phyloP scores from a whole-genome alignment of 1,140 invertebrate species.

The Phortica variegata region DNA sequence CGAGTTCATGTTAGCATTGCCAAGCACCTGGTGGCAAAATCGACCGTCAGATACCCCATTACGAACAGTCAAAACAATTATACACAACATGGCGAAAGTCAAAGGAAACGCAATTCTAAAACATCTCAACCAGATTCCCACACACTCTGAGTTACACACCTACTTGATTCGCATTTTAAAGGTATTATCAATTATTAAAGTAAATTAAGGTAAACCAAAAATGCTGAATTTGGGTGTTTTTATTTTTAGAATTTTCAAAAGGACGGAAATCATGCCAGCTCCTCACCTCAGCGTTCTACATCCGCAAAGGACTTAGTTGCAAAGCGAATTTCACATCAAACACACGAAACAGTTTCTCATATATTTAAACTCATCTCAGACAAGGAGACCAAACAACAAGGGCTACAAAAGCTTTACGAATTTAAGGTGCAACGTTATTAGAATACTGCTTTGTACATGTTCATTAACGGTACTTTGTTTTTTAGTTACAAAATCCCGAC shows the following conservation, averaged over 20 bases:
- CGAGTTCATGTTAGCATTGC: slow-evolving; percentile 75
- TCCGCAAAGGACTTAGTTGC: slow-evolving; percentile 54
- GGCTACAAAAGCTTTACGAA: slow-evolving; percentile 83
- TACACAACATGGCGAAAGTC: slow-evolving; percentile 81
- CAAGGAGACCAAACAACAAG: slow-evolving; percentile 85
- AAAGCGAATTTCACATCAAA: slow-evolving; percentile 58
- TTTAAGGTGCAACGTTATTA: slow-evolving; percentile 63
- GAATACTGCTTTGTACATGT: not conserved
- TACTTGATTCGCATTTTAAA: slow-evolving; percentile 78
- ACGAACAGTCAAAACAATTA: slow-evolving; percentile 86
- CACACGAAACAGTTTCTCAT: slow-evolving; percentile 81
- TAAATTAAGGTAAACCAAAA: not conserved
- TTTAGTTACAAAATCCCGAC: slow-evolving; percentile 79
- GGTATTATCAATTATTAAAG: slow-evolving; percentile 51
- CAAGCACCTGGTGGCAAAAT: slow-evolving; percentile 72
- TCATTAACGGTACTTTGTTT: not conserved
- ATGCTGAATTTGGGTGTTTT: not conserved
- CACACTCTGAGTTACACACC: slow-evolving; percentile 78
- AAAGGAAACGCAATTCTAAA: slow-evolving; percentile 74
- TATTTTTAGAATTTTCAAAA: slow-evolving; percentile 48
- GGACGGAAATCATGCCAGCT: slow-evolving; percentile 32
- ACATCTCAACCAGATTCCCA: slow-evolving; percentile 77
- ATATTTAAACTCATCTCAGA: slow-evolving; percentile 92
- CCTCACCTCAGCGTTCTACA: slow-evolving; percentile 40
- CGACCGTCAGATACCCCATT: slow-evolving; percentile 73